These are phyloP conservation scores for western clawed frog (Xenopus tropicalis) DNA, from an alignment of 2,113 vertebrate genomes.

Conservation along the genomic window DNA sequence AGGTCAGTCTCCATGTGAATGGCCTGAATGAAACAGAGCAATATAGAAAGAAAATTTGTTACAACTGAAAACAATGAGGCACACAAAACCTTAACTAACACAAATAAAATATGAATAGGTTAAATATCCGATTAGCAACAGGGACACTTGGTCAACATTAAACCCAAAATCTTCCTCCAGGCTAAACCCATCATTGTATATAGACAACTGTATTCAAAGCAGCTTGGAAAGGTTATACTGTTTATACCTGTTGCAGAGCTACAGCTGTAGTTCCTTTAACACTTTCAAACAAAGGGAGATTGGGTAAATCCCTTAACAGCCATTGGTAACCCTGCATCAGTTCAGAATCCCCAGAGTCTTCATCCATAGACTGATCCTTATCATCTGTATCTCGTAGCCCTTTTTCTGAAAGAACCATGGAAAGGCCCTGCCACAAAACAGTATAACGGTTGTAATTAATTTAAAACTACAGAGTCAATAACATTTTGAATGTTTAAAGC, in stretches of 20 bases:
- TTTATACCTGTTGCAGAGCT: constrained; percentile 86
- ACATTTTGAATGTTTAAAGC: no score
- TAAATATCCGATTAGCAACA: no score
- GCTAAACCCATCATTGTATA: no score
- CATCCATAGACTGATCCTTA: constrained; percentile 87
- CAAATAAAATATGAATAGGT: no score
- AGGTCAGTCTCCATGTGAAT: constrained; percentile 97
- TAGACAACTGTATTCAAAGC: no score
- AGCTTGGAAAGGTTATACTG: no score
- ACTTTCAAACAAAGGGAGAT: constrained; percentile 87
- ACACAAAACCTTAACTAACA: not conserved
- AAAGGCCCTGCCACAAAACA: constrained; percentile 75
- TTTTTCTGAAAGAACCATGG: constrained; percentile 86
- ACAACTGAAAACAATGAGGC: not conserved
- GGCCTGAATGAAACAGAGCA: constrained; percentile 64
- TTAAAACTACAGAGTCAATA: no score
- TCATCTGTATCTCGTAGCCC: constrained; percentile 85
- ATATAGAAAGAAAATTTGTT: no score
- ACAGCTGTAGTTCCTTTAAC: constrained; percentile 83
- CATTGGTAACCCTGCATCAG: constrained; percentile 88
- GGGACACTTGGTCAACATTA: no score
- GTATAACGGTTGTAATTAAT: no score
- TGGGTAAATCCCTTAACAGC: constrained; percentile 87
- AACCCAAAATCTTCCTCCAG: no score
- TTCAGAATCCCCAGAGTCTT: constrained; percentile 77